Percentiles rank a stretch among this genome's conserved stretches.
Conservation (phyloP, 2,888 invertebrate species). For the Acronicta alni region DNA sequence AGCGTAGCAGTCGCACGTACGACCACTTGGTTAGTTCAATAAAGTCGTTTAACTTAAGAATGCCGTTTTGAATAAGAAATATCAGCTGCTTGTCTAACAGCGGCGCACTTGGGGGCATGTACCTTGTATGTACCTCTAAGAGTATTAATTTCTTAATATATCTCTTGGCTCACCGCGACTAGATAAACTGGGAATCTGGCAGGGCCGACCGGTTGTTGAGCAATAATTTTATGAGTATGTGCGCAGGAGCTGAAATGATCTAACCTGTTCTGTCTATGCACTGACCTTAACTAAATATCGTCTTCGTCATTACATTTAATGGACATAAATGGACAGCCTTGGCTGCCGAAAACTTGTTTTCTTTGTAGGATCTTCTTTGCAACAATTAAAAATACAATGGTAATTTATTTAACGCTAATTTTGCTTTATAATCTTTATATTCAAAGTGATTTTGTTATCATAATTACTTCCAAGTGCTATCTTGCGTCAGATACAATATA, state of each 20-base stretch:
- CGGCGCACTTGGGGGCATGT: slow-evolving; percentile 5
- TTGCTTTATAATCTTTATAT: slow-evolving; percentile 1
- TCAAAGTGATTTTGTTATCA: neutral
- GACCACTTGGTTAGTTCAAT: slow-evolving; percentile 1
- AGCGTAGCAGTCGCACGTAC: too few species aligned
- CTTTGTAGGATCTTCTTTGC: slow-evolving; percentile 21
- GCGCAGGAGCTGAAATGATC: slow-evolving; percentile 53
- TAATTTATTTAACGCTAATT: slow-evolving; percentile 4
- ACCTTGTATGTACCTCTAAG: slow-evolving; percentile 13
- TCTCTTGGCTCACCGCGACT: slow-evolving; percentile 37
- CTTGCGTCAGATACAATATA: too few species aligned
- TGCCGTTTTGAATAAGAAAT: slow-evolving; percentile 21
- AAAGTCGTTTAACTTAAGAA: slow-evolving; percentile 11
- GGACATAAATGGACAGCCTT: slow-evolving; percentile 44
- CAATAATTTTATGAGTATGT: slow-evolving; percentile 53
- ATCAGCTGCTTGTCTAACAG: slow-evolving; percentile 1
- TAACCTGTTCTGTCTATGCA: slow-evolving; percentile 62
- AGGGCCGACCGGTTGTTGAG: slow-evolving; percentile 62
- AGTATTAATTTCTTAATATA: slow-evolving; percentile 51
- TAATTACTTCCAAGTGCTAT: too few species aligned
- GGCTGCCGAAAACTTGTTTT: slow-evolving; percentile 37
- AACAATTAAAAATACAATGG: slow-evolving; percentile 23
- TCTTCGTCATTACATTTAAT: slow-evolving; percentile 48
- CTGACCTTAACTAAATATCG: slow-evolving; percentile 62
- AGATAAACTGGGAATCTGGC: slow-evolving; percentile 58